Evolutionary conservation across 2,113 vertebrate genomes (phyloP), one percentile per base, ranked within the genome.

Genomic region (Psettodes erumei): DNA sequence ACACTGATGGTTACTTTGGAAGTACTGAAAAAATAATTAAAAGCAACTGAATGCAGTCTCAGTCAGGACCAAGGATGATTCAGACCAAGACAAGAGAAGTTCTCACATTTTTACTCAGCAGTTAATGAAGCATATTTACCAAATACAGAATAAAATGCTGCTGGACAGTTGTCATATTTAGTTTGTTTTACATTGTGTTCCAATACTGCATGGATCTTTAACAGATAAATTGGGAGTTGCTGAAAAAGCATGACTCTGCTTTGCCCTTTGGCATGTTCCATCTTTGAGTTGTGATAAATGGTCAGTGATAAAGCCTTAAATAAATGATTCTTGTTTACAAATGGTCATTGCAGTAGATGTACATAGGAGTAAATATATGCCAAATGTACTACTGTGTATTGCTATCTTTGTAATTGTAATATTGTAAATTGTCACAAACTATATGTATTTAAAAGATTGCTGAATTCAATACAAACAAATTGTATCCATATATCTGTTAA

Each of bases 341-440:
- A 79, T 19, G 13, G 15, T 63, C 19, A 6, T 63, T 63, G 7
- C 38, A 61, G 50, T 56, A 58, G 18, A 54, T 84, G 13, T 23
- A 65, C 27, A 69, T 7, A 38, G 8, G 5, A 69, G 35, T 62
- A 56, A 50, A 55, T 42, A 6, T 45, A 58, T 32, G 47, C 40
- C 55, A 84, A 56, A 58, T 69, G 3, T 62, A 32, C 45, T 62
- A 32, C 45, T 79, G 56, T 67, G 40, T 47, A 35, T 56, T 56
- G 12, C 68, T 32, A 48, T 64, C 40, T 76, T 33, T 83, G 30
- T 30, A 50, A 69, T 21, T 62, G 55, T 60, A 64, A 82, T 6
- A 6, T 27, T 50, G 42, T 18, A 47, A 45, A 33, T 55, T 33
- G 2, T 58, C n/a, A 55, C 7, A 47, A 2, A 61, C 16, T 25